Evolutionary conservation across 2,888 invertebrate genomes (phyloP).

Genomic region (Pterobdella sp.): DNA sequence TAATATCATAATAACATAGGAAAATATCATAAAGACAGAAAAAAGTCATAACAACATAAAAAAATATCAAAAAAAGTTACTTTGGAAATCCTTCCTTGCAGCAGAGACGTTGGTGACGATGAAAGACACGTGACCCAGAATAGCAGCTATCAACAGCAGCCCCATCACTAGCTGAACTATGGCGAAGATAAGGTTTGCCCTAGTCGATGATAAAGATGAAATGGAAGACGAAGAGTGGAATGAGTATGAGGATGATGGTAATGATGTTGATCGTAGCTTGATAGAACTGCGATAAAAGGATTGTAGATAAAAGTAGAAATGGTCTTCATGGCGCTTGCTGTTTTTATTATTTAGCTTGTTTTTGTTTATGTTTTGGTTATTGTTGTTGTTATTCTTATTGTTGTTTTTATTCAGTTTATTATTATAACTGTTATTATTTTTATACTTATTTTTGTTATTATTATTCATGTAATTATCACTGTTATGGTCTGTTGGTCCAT

Average conservation of each 20-base stretch:
- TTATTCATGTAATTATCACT: not conserved
- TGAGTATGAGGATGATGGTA: slow-evolving; percentile 40
- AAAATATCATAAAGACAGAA: not conserved
- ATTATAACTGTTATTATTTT: not conserved
- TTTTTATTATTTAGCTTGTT: not conserved
- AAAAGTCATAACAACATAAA: not conserved
- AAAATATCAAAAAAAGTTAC: slow-evolving; percentile 55
- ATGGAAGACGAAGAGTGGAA: slow-evolving; percentile 83
- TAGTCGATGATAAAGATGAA: slow-evolving; percentile 90
- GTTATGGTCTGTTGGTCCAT: too few relatives aligned
- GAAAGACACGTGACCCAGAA: slow-evolving; percentile 92
- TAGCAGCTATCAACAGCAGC: slow-evolving; percentile 86
- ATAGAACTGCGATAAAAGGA: slow-evolving; percentile 25
- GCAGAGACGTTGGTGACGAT: slow-evolving; percentile 95
- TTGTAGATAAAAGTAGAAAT: slow-evolving; percentile 20
- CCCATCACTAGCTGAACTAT: slow-evolving; percentile 88
- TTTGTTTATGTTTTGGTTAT: not conserved
- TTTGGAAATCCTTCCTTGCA: slow-evolving; percentile 95
- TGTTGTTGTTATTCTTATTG: not conserved
- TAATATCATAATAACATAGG: too few relatives aligned
- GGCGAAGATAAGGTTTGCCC: slow-evolving; percentile 88
- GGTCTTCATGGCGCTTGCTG: not conserved
- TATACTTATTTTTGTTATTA: not conserved
- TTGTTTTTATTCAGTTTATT: not conserved
- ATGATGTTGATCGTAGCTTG: not conserved